phyloP scores from a whole-genome alignment of 2,113 vertebrate genomes.

The Poecile atricapillus region DNA sequence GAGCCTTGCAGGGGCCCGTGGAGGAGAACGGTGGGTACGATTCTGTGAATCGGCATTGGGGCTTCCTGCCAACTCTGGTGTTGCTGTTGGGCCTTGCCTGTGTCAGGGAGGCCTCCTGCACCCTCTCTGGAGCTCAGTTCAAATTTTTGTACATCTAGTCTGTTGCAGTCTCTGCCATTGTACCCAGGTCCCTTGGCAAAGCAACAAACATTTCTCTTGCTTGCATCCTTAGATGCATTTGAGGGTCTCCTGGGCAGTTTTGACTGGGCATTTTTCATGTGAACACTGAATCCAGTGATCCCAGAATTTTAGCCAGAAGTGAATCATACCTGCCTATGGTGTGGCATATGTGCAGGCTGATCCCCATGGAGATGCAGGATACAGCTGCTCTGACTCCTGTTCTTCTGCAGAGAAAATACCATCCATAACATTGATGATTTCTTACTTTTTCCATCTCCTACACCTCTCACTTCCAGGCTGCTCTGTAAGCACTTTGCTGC shows the following conservation, averaged over 20 bases:
- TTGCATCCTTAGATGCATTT: neutral
- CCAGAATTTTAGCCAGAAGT: neutral
- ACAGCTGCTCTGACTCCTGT: neutral
- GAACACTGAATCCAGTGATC: neutral
- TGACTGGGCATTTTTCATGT: neutral
- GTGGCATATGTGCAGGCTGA: neutral
- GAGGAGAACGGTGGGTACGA: neutral
- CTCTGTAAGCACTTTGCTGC: neutral
- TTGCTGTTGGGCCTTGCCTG: neutral
- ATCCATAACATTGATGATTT: neutral
- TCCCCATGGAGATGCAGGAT: neutral
- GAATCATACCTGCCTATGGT: neutral
- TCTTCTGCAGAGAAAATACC: neutral
- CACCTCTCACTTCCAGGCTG: neutral
- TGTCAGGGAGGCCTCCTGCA: neutral
- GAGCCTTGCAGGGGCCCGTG: neutral
- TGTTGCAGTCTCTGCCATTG: neutral
- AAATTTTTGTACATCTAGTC: neutral
- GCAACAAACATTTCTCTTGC: neutral
- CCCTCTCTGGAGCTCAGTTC: neutral
- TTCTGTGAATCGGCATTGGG: neutral
- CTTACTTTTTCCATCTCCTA: neutral
- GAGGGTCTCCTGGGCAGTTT: neutral
- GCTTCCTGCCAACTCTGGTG: neutral
- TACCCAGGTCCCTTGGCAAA: neutral